Percentiles rank a stretch among this genome's conserved stretches.
Conservation (phyloP, 2,797 vertebrate species). For the Anguilla anguilla region DNA sequence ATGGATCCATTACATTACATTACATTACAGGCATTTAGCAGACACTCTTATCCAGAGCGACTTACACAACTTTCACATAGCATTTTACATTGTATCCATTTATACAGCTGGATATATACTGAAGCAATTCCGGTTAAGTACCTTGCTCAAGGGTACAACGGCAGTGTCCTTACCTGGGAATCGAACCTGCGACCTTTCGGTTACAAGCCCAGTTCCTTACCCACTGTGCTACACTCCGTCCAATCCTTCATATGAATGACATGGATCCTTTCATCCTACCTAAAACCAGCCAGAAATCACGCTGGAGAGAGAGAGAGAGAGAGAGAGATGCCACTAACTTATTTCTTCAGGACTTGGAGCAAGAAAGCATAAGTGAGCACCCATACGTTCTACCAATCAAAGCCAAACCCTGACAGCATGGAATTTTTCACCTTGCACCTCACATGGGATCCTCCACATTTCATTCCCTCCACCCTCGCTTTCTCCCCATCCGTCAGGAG, state of each 20-base stretch:
- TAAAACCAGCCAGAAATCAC: not conserved
- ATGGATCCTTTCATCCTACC: not conserved
- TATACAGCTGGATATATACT: no score
- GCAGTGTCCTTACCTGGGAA: no score
- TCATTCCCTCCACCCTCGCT: not conserved
- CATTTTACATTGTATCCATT: no score
- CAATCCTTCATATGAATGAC: not conserved
- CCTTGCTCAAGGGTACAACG: no score
- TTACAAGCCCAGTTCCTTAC: no score
- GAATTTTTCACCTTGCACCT: not conserved
- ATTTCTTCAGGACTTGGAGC: not conserved
- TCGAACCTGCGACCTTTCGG: no score
- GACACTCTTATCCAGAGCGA: no score
- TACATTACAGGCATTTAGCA: no score
- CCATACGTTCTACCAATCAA: not conserved
- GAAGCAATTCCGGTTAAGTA: no score
- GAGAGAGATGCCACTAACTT: not conserved
- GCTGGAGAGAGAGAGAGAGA: not conserved
- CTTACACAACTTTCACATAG: no score
- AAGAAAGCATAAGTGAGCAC: not conserved
- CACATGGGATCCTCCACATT: not conserved
- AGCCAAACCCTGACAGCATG: not conserved
- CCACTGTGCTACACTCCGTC: no score
- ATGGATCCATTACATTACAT: no score
- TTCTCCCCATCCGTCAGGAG: not conserved